Evolutionary conservation across 2,888 invertebrate genomes (phyloP), one percentile per base, ranked within the genome.

Genomic region (Dorcus hopei): DNA sequence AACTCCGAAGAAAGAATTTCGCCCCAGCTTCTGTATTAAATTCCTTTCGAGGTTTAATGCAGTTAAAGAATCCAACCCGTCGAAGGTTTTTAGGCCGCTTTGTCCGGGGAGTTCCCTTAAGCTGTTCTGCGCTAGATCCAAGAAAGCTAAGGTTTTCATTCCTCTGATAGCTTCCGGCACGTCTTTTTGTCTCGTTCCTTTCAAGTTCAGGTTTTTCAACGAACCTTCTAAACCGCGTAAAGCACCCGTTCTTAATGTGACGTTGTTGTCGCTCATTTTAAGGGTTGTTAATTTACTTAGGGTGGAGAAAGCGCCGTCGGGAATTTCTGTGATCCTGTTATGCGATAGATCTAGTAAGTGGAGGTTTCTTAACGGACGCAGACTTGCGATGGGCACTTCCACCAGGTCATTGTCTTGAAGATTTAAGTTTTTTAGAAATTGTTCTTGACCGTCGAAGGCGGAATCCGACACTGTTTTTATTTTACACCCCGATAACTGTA

Each of bases 31-130:
- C 67, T 92, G 92, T 56, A 95, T 88, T 49, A 93, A 81, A 79
- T 95, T 95, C 71, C 95, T 80, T 79, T 95, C 95, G 67, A 95
- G 81, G 77, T 95, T 95, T 9, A 95, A 81, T 9, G 93, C 93
- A 3, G 94, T 93, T 55, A 95, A 80, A 0, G 94, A 87, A 65
- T 90, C 87, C 52, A 95, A 81, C 19, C 89, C 89, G 67, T 90
- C 89, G 71, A 93, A 91, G 2, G 87, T 86, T 49, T 81, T 82
- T n/a, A 70, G 62, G 11, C 81, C 82, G n/a, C 80, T 82, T 38
- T 85, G 85, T 0, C 84, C 79, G 0, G 91, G 92, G 57, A 95
- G 79, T 75, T 92, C 91, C 65, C 89, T 82, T 48, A 95, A 87
- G 68, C 91, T 88, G 73, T 95, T 95, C 77, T 94, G 91, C 1